Percentiles rank a stretch among this genome's conserved stretches.
phyloP scores from a whole-genome alignment of 1,140 invertebrate genomes.

The Lepeophtheirus salmonis region DNA sequence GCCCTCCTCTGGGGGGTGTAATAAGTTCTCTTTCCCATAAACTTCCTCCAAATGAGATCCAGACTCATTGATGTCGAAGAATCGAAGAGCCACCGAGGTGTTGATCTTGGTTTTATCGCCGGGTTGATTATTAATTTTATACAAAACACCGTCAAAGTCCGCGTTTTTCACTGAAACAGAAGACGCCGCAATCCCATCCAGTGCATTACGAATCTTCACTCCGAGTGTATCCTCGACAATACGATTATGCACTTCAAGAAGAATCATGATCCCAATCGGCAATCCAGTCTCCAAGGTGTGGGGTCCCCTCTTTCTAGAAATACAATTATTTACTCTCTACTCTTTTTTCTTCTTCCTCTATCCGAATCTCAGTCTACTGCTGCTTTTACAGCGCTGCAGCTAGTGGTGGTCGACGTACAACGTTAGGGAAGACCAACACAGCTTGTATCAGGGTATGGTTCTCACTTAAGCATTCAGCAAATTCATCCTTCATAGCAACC shows the following conservation, averaged over 20 bases:
- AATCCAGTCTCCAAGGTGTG: no score
- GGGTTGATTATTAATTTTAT: conserved; percentile 1
- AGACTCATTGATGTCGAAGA: conserved; percentile 93
- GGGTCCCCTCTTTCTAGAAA: no score
- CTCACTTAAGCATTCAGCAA: no score
- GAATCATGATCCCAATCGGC: no score
- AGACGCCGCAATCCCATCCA: conserved; percentile 79
- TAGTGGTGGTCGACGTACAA: no score
- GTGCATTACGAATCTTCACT: conserved; percentile 82
- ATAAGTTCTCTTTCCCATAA: conserved; percentile 65
- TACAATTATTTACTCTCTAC: no score
- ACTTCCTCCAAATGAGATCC: conserved; percentile 92
- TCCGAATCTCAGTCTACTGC: no score
- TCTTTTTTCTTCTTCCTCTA: no score
- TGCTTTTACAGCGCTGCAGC: no score
- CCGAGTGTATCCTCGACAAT: conserved; percentile 87
- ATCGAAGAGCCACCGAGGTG: conserved; percentile 95
- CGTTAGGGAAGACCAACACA: no score
- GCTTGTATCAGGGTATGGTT: no score
- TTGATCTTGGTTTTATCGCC: conserved; percentile 30
- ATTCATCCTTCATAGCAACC: no score
- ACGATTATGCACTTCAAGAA: conserved; percentile 95
- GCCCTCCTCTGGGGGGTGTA: conserved; percentile 32
- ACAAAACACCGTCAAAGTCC: conserved; percentile 92
- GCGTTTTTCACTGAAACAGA: conserved; percentile 78